A percentile compares a stretch with the other conserved stretches of the same genome.
Evolutionary conservation across 2,113 vertebrate genomes (phyloP).

Genomic region (Panurus biarmicus): DNA sequence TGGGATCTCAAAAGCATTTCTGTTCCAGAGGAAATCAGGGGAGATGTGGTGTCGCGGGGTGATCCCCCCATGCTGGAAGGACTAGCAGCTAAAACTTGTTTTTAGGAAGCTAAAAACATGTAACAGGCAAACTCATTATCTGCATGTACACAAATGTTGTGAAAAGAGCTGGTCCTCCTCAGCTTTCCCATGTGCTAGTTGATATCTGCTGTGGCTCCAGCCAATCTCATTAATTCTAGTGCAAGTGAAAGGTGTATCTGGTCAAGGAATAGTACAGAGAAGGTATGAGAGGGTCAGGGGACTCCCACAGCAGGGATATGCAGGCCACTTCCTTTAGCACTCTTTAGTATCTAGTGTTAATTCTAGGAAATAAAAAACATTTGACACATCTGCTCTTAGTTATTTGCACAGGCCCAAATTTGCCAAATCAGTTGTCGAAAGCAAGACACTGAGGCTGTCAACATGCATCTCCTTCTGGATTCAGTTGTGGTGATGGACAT

Average conservation of each 20-base stretch:
- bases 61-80: background rate
- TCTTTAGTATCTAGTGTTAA: background rate
- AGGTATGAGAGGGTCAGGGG: background rate
- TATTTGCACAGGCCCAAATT: constrained; percentile 9
- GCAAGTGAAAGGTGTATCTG: background rate
- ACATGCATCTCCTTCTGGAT: constrained; percentile 26
- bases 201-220: background rate
- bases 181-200: background rate
- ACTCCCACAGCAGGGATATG: background rate
- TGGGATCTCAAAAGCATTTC: background rate
- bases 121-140: background rate
- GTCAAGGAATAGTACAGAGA: background rate
- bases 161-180: background rate
- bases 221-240: background rate
- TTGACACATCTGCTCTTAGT: constrained; percentile 45
- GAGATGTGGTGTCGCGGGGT: background rate
- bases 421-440: constrained; percentile 30
- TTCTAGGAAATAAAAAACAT: constrained; percentile 37
- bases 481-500: background rate
- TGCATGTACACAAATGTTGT: background rate
- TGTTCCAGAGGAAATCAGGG: background rate
- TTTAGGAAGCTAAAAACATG: background rate
- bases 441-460: constrained; percentile 23
- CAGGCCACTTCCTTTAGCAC: background rate
- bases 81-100: background rate